Conservation (phyloP, 2,797 vertebrate genomes). For the Buceros bicornis region DNA sequence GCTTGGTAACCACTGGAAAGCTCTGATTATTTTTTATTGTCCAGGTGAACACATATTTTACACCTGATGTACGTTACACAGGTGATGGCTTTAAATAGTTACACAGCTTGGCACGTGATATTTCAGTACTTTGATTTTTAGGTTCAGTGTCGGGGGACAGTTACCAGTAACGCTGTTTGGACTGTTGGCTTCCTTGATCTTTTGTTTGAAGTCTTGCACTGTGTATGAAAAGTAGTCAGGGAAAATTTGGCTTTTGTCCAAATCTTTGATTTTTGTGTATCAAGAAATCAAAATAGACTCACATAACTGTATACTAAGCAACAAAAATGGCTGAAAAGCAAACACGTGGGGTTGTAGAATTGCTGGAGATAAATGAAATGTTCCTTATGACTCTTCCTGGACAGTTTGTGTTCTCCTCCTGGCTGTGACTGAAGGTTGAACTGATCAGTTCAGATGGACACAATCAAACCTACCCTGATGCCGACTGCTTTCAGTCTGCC, state of each 20-base stretch:
- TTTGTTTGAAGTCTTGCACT: not conserved
- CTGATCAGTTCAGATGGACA: not conserved
- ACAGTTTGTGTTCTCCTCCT: not conserved
- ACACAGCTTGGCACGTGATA: not conserved
- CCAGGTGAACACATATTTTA: constrained; percentile 21
- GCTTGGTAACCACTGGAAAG: constrained; percentile 53
- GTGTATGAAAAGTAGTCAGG: not conserved
- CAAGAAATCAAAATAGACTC: not conserved
- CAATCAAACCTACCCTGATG: not conserved
- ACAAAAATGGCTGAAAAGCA: not conserved
- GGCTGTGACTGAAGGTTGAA: not conserved
- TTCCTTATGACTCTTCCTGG: not conserved
- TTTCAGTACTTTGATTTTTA: not conserved
- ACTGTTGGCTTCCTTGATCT: not conserved
- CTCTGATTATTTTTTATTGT: not conserved
- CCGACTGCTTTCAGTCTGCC: not conserved
- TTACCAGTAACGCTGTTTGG: not conserved
- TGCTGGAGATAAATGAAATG: not conserved
- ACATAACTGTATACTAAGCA: not conserved
- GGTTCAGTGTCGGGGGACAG: not conserved
- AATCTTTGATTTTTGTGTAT: not conserved
- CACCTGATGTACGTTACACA: not conserved
- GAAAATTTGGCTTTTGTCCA: not conserved
- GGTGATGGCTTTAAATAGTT: not conserved
- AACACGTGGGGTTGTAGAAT: fast-evolving